These are phyloP conservation scores for Tholera decimalis DNA, from an alignment of 2,888 invertebrate species.

Conservation along the genomic window DNA sequence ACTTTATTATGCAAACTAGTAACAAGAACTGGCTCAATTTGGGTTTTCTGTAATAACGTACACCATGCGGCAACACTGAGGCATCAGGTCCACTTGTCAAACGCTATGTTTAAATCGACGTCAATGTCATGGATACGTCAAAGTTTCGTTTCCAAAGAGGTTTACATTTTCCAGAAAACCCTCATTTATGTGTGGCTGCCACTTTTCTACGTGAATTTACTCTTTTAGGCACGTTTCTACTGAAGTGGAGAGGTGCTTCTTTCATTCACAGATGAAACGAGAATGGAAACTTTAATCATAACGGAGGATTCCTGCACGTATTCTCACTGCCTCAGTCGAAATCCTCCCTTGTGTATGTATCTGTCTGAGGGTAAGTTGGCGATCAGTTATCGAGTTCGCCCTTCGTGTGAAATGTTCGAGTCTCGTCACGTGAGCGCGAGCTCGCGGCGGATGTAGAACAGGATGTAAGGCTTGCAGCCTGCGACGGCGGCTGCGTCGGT, in stretches of 20 bases:
- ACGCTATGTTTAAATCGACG: no score
- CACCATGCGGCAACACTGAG: no score
- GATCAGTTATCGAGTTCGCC: slow-evolving; percentile 14
- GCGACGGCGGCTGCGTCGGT: slow-evolving; percentile 93
- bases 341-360: not conserved
- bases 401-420: no score
- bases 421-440: slow-evolving; percentile 74
- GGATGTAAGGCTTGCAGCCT: slow-evolving; percentile 96
- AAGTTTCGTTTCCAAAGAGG: no score
- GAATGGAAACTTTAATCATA: not conserved
- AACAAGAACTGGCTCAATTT: not conserved
- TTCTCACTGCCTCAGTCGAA: not conserved
- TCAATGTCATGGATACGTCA: no score
- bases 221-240: not conserved
- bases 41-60: no score
- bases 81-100: no score
- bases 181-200: not conserved
- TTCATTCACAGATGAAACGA: not conserved
- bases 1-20: not conserved
- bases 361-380: not conserved
- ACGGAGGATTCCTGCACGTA: not conserved
- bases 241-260: not conserved
- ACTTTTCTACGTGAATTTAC: not conserved
- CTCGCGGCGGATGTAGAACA: slow-evolving; percentile 95
- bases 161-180: no score